Base-by-base conservation (phyloP, 1,140 invertebrate genomes). In the Neotoxoptera formosana region DNA sequence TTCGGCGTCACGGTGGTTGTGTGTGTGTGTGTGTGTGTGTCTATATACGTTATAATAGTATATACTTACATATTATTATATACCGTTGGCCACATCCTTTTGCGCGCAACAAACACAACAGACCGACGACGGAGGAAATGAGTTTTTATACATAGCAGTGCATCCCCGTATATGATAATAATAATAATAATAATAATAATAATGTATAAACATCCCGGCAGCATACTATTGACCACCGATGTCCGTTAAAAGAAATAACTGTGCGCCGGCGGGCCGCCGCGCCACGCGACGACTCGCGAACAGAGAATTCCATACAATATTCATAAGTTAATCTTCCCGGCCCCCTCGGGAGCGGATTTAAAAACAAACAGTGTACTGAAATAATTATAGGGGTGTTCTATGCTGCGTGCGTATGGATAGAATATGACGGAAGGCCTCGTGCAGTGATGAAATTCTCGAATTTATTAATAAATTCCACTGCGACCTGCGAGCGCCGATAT, bases 281-380 rank as follows among this genome's bases (percentile, higher is more conserved):
- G 30, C 60, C 60, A n/a, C 60, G 30, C 30, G 60, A 67, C 60
- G 30, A 9, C 25, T 87, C 86, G 30, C n/a, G 51, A 56, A 90
- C 30, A 56, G 34, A 90, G 60, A 36, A 56, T 56, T 36, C 23
- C 34, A 41, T 56, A 56, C 11, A 90, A 90, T 90, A 56, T 36
- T 90, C 34, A 90, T 25, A 36, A 41, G 47, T 88, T 51, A 51
- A 51, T 88, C n/a, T 48, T 51, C 30, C 47, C 17, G 47, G 9
- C 86, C 36, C 45, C 30, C 45, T 7, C 20, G 86, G 83, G 83
- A 88, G 34, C 14, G 30, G 47, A 51, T 51, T 88, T 88, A n/a
- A 87, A 87, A 48, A 47, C 84, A 90, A 92, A 93, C 76, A 60
- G 47, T 51, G 47, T 51, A 60, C 23, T 60, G 90, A 93, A 51